A percentile compares a stretch with the other conserved stretches of the same genome.
These are phyloP conservation scores for Melanotaenia duboulayi DNA, from an alignment of 2,113 vertebrate genomes.

Conservation along the genomic window DNA sequence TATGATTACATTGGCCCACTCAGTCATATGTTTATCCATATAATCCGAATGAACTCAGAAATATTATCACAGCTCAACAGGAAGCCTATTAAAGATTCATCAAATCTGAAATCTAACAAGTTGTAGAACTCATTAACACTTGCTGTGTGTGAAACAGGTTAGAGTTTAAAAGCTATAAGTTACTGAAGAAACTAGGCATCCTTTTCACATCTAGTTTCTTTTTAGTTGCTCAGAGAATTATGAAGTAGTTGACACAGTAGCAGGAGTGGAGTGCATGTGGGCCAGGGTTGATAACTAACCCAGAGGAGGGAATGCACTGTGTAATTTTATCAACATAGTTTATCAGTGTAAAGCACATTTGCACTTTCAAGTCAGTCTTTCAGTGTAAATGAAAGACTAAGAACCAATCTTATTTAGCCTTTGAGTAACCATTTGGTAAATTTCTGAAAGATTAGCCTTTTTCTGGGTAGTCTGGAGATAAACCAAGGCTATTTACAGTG, in stretches of 20 bases:
- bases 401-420: not conserved
- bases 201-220: conserved; percentile 60
- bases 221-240: conserved; percentile 37
- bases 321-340: conserved; percentile 36
- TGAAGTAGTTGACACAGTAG: conserved; percentile 45
- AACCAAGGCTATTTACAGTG: not conserved
- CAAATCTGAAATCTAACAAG: conserved; percentile 11
- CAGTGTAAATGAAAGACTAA: conserved; percentile 8
- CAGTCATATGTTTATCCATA: not conserved
- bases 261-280: conserved; percentile 13
- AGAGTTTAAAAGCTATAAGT: conserved; percentile 14
- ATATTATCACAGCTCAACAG: conserved; percentile 24
- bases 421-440: not conserved
- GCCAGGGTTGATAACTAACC: conserved; percentile 43
- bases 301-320: not conserved
- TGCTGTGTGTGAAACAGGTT: conserved; percentile 18
- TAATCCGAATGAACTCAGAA: conserved; percentile 16
- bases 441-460: conserved; percentile 8
- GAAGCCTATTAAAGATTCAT: conserved; percentile 9
- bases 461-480: conserved; percentile 1
- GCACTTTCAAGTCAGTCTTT: conserved; percentile 14
- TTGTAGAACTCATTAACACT: conserved; percentile 9
- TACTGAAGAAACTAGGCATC: conserved; percentile 28
- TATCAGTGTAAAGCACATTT: conserved; percentile 2
- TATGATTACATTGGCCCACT: not conserved